These are phyloP conservation scores for Leucozona laternaria DNA, from an alignment of 2,888 invertebrate species.

Conservation along the genomic window DNA sequence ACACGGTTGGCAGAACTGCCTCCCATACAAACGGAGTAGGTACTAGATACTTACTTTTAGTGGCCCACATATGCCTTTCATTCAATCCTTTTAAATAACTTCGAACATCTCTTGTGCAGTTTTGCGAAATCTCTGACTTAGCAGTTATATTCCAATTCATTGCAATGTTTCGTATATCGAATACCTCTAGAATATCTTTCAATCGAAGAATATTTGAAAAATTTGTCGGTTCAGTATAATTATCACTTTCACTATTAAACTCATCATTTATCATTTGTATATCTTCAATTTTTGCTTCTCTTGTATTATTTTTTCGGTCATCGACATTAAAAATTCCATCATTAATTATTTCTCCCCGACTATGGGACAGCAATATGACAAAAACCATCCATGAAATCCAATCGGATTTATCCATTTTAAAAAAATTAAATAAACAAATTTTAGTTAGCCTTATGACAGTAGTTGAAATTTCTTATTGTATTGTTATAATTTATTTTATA, in stretches of 20 bases:
- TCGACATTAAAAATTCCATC: slow-evolving; percentile 22
- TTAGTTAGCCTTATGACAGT: not conserved
- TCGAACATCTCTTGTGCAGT: slow-evolving; percentile 81
- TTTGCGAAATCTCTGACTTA: slow-evolving; percentile 76
- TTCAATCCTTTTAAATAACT: slow-evolving; percentile 81
- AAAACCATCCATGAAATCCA: slow-evolving; percentile 18
- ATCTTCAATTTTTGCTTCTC: slow-evolving; percentile 34
- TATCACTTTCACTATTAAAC: slow-evolving; percentile 47
- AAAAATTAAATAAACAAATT: not conserved
- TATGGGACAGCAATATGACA: not conserved
- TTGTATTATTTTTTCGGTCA: slow-evolving; percentile 38
- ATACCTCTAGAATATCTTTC: slow-evolving; percentile 81
- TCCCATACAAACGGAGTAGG: no score
- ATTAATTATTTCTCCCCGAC: slow-evolving; percentile 44
- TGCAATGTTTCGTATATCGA: slow-evolving; percentile 81
- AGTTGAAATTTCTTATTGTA: not conserved
- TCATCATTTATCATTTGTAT: slow-evolving; percentile 45
- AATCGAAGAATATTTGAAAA: slow-evolving; percentile 79
- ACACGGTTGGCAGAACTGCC: no score
- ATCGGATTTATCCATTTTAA: slow-evolving; percentile 18
- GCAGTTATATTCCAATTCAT: slow-evolving; percentile 79
- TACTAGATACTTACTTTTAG: slow-evolving; percentile 83
- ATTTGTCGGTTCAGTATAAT: slow-evolving; percentile 74
- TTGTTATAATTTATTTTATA: not conserved
- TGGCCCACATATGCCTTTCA: slow-evolving; percentile 81